Conservation (phyloP, 2,888 invertebrate genomes). For the Eupelmus urozonus region DNA sequence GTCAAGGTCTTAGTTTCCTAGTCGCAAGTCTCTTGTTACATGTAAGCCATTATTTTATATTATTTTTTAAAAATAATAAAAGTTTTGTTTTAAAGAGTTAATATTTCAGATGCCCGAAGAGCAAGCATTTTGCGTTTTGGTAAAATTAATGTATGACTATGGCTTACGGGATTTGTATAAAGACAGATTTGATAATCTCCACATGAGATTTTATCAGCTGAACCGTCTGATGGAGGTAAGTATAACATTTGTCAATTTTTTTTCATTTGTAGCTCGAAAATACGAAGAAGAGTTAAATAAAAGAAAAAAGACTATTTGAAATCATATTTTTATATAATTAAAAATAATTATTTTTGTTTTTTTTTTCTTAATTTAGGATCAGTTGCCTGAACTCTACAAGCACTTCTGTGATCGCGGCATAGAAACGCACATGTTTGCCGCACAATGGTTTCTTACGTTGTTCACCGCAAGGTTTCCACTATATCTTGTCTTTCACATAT, state of each 20-base stretch:
- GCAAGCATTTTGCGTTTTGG: constrained; percentile 97
- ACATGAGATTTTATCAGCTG: constrained; percentile 95
- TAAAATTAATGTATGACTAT: constrained; percentile 98
- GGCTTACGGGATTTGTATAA: constrained; percentile 96
- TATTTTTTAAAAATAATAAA: constrained; percentile 10
- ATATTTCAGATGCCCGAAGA: constrained; percentile 99
- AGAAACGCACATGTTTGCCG: constrained; percentile 99
- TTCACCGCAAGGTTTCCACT: constrained; percentile 99
- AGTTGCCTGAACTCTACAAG: constrained; percentile 87
- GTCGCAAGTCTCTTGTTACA: constrained; percentile 97
- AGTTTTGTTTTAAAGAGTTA: constrained; percentile 63
- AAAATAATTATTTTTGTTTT: neutral
- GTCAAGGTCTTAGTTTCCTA: constrained; percentile 98
- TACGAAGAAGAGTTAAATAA: neutral
- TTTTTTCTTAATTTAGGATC: constrained; percentile 82
- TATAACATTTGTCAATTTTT: too few relatives aligned
- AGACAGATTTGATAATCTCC: constrained; percentile 97
- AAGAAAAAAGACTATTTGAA: neutral
- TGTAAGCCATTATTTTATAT: constrained; percentile 80
- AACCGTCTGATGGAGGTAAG: constrained; percentile 92
- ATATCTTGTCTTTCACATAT: constrained; percentile 96
- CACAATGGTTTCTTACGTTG: constrained; percentile 99
- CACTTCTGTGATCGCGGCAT: constrained; percentile 90
- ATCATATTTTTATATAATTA: too few relatives aligned
- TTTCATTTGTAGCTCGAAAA: too few relatives aligned